Conservation (phyloP, 2,888 invertebrate genomes). For the Parochlus steinenii region DNA sequence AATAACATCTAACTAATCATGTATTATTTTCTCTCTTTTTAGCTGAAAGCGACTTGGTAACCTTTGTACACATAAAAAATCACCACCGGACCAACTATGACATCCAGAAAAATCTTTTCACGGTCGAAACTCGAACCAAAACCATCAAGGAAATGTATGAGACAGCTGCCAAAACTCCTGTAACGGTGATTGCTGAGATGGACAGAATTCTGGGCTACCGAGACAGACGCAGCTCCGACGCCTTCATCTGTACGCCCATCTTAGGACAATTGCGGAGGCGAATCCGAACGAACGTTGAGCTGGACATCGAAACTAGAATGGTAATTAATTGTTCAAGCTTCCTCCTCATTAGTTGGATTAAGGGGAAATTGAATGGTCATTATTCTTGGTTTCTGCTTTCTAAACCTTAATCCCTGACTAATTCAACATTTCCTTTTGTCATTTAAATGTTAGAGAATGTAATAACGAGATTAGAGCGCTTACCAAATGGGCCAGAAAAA, state of each 20-base stretch:
- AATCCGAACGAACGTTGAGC: conserved; percentile 50
- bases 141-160: conserved; percentile 64
- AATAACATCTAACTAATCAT: too few species aligned
- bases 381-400: too few species aligned
- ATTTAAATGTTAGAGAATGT: too few species aligned
- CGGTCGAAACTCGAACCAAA: conserved; percentile 51
- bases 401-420: too few species aligned
- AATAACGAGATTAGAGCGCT: too few species aligned
- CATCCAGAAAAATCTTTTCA: conserved; percentile 57
- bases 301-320: conserved; percentile 77
- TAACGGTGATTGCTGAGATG: conserved; percentile 46
- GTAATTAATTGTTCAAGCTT: too few species aligned
- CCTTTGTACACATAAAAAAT: conserved; percentile 62
- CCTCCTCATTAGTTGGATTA: too few species aligned
- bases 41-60: conserved; percentile 85
- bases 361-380: too few species aligned
- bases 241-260: conserved; percentile 67
- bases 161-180: conserved; percentile 48
- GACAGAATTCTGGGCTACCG: conserved; percentile 49
- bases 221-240: conserved; percentile 43
- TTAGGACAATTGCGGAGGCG: conserved; percentile 52
- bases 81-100: conserved; percentile 58
- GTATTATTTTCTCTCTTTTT: conserved; percentile 31
- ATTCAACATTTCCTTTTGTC: too few species aligned
- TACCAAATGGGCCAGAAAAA: too few species aligned